Evolutionary conservation across 2,797 vertebrate genomes (phyloP).

Genomic region (Sparidentex hasta): DNA sequence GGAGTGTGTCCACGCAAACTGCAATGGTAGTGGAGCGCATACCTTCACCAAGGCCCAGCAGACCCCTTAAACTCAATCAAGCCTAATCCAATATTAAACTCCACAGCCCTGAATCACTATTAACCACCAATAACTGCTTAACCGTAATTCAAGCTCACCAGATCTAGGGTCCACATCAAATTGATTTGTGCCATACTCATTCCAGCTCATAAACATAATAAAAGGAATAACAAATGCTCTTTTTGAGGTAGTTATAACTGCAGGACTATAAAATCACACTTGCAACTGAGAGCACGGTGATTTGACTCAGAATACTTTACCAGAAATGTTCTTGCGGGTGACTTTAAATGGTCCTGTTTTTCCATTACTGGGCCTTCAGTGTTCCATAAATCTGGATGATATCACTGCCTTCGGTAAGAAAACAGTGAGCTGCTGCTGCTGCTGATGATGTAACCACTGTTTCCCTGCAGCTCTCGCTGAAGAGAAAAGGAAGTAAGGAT

Average conservation of each 20-base stretch:
- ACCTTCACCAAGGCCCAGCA: no score
- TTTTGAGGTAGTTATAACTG: constrained; percentile 7
- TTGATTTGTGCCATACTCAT: not conserved
- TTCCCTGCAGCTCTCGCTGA: constrained; percentile 90
- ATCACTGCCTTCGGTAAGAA: constrained; percentile 51
- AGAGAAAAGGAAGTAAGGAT: constrained; percentile 97
- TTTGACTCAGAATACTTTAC: constrained; percentile 37
- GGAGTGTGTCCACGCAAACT: not conserved
- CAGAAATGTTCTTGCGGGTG: constrained; percentile 26
- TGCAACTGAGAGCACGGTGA: not conserved
- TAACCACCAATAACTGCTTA: no score
- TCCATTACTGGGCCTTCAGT: constrained; percentile 36
- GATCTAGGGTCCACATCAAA: no score
- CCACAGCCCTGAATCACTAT: no score
- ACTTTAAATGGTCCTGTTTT: constrained; percentile 42
- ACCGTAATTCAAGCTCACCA: no score
- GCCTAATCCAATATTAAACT: no score
- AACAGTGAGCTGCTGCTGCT: constrained; percentile 22
- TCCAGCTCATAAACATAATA: constrained; percentile 13
- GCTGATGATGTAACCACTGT: constrained; percentile 70
- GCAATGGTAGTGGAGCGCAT: no score
- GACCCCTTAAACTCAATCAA: no score
- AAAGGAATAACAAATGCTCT: not conserved
- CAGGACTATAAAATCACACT: constrained; percentile 16
- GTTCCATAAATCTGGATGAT: constrained; percentile 55